A percentile compares a stretch with the other conserved stretches of the same genome.
Evolutionary conservation across 2,113 vertebrate genomes (phyloP).

Genomic region (Balaenoptera acutorostrata): DNA sequence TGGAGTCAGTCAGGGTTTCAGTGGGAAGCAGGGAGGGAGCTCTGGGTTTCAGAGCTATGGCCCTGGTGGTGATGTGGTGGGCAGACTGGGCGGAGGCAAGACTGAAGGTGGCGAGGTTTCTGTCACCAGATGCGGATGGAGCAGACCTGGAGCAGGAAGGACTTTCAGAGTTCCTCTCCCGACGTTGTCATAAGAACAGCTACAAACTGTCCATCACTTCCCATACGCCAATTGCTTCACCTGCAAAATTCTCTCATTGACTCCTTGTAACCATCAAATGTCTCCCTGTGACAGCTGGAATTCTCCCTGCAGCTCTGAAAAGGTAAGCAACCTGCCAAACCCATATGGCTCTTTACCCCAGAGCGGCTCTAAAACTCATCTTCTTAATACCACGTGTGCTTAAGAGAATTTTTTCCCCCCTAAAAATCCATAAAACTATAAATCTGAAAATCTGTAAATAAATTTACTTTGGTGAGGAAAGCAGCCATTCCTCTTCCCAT

Average conservation of each 20-base stretch:
- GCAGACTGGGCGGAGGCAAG: not conserved
- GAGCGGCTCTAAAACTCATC: not conserved
- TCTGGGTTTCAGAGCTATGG: not conserved
- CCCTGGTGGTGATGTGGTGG: not conserved
- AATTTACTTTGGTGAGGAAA: not conserved
- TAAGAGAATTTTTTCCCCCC: not conserved
- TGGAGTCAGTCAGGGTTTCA: not conserved
- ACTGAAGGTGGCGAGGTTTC: not conserved
- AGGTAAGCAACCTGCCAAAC: rapidly evolving
- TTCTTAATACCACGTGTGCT: not conserved
- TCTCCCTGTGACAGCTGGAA: not conserved
- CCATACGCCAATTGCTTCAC: rapidly evolving
- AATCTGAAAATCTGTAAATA: not conserved
- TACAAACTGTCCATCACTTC: no score
- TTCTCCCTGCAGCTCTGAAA: no score
- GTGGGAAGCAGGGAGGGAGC: rapidly evolving
- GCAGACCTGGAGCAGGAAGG: rapidly evolving
- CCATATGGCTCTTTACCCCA: rapidly evolving
- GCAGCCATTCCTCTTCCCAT: not conserved
- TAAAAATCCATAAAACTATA: not conserved
- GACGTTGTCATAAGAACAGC: not conserved
- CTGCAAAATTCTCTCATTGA: rapidly evolving
- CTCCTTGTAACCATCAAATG: not conserved
- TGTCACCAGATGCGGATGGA: not conserved
- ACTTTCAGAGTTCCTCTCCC: no score